Conservation (phyloP, 2,113 vertebrate genomes). For the Paedocypris sp. region DNA sequence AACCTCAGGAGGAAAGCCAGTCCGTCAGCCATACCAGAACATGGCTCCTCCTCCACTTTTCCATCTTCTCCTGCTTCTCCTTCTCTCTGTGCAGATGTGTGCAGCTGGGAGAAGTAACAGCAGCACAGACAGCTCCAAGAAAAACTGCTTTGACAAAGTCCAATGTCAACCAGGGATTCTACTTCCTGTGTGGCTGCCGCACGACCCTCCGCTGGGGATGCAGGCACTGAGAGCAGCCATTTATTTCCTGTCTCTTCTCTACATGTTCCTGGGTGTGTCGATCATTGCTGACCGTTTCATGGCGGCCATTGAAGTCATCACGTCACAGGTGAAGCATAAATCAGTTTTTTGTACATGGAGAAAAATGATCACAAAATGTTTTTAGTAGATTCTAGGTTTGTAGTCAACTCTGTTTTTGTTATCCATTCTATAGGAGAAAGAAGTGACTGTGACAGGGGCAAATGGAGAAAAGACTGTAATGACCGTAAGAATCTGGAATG, state of each 20-base stretch:
- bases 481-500: constrained; percentile 88
- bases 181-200: constrained; percentile 80
- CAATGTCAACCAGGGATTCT: constrained; percentile 71
- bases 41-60: constrained; percentile 21
- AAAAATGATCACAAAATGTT: too few species aligned
- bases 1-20: constrained; percentile 27
- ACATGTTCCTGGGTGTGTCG: constrained; percentile 89
- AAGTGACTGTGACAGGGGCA: constrained; percentile 83
- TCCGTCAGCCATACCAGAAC: neutral
- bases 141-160: constrained; percentile 51
- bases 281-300: constrained; percentile 96
- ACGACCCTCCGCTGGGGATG: constrained; percentile 69
- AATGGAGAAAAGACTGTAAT: constrained; percentile 79
- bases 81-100: constrained; percentile 23
- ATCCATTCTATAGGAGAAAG: constrained; percentile 66
- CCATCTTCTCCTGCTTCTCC: constrained; percentile 30
- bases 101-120: constrained; percentile 19
- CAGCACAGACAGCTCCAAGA: constrained; percentile 18
- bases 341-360: too few species aligned
- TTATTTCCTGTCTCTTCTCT: constrained; percentile 85
- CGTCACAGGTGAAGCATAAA: constrained; percentile 69
- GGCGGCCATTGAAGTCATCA: constrained; percentile 94
- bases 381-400: too few species aligned
- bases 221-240: constrained; percentile 72
- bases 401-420: neutral